Evolutionary conservation across 2,888 invertebrate species (phyloP), one percentile per base, ranked within the genome.

Genomic region (Eremobia ochroleuca): DNA sequence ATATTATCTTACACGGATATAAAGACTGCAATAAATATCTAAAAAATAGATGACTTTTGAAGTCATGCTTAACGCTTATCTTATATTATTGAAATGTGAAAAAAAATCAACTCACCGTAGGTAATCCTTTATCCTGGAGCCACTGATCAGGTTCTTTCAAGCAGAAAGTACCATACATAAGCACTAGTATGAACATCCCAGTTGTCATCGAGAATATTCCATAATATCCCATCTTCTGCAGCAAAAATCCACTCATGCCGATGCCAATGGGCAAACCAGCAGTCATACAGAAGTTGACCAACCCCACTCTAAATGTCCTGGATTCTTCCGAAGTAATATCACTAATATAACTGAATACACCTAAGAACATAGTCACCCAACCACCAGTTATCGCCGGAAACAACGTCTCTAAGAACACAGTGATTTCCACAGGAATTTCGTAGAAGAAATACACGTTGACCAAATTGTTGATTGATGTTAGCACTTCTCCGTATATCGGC

Each of bases 81-180:
- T 21, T 43, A 52, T 21, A 67, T 25, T 52, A 5, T n/a, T 18
- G 2, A 73, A 31, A 52, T 0, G 34, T 64, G 11, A 61, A 59
- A 46, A 13, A 69, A 49, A 61, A 61, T 49, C 11, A 76, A 95
- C 96, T 95, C 90, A 96, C 96, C 86, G 91, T 91, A 21, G 95
- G 93, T 2, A 92, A 76, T 37, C 95, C 96, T 88, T 92, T 95
- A 2, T 94, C 92, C 73, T 85, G 88, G 0, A 96, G 92, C 89
- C 94, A 93, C 5, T 92, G 85, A 59, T 97, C 97, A 34, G 97
- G 97, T 90, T 98, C 98, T 77, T 98, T 97, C 83, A 98, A 97
- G 74, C 97, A 97, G 79, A 97, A 97, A 65, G 97, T 95, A 0
- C 98, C 98, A 87, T 98, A 98, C 61, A 97, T 90, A 72, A 98